phyloP scores from a whole-genome alignment of 2,113 vertebrate genomes.

The Uria lomvia region DNA sequence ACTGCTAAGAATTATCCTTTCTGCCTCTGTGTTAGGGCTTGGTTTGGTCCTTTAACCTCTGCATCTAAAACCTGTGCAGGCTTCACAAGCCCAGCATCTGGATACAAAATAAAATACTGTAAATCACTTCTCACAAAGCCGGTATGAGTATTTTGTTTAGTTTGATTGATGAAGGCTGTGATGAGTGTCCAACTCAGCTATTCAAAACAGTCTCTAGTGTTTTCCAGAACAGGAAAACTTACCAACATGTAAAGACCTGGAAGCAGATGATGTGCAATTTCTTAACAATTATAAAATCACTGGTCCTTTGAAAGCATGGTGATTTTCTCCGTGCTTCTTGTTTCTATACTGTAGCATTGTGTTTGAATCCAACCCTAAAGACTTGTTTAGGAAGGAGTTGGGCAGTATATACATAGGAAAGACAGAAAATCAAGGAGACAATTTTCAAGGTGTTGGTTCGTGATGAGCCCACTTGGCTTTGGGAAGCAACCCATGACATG shows the following conservation, averaged over 20 bases:
- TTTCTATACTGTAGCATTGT: not conserved
- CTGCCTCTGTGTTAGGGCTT: not conserved
- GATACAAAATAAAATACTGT: not conserved
- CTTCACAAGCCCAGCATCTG: not conserved
- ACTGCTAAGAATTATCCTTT: not conserved
- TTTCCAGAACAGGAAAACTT: not conserved
- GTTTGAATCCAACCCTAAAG: not conserved
- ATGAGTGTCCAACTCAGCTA: not conserved
- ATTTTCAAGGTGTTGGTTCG: not conserved
- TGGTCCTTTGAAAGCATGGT: not conserved
- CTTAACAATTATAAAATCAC: not conserved
- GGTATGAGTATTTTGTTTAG: not conserved
- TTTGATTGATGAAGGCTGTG: not conserved
- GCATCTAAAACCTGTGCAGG: not conserved
- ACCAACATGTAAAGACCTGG: not conserved
- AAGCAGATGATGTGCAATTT: not conserved
- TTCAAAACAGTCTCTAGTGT: not conserved
- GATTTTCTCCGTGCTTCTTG: not conserved
- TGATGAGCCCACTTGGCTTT: not conserved
- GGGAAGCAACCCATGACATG: not conserved
- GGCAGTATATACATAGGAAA: not conserved
- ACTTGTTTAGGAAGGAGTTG: not conserved
- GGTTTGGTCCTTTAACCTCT: not conserved
- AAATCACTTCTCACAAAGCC: not conserved
- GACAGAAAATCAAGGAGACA: not conserved